Percentiles rank a stretch among this genome's conserved stretches.
Conservation (phyloP, 2,888 invertebrate genomes). For the Caenorhabditis wallacei region DNA sequence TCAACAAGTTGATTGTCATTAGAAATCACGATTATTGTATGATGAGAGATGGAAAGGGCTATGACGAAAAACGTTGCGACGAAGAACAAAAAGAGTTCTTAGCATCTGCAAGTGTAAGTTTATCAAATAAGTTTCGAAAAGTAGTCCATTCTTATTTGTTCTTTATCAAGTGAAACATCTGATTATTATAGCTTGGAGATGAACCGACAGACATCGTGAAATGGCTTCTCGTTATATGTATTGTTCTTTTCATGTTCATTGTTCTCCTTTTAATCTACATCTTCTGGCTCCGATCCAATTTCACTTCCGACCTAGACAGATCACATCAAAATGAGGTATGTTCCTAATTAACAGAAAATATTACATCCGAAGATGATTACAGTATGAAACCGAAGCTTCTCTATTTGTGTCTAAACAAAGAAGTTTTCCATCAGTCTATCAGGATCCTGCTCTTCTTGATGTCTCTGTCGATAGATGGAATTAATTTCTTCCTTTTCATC, state of each 20-base stretch:
- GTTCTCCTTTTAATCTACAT: slow-evolving; percentile 63
- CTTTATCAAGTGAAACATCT: too few relatives aligned
- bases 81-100: slow-evolving; percentile 24
- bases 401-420: slow-evolving; percentile 49
- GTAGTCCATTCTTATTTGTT: neutral
- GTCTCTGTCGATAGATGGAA: slow-evolving; percentile 67
- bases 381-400: slow-evolving; percentile 58
- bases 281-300: slow-evolving; percentile 65
- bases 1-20: slow-evolving; percentile 22
- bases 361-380: neutral
- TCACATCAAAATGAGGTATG: slow-evolving; percentile 40
- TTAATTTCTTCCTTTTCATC: slow-evolving; percentile 7
- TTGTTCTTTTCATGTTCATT: slow-evolving; percentile 51
- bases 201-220: slow-evolving; percentile 19
- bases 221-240: slow-evolving; percentile 56
- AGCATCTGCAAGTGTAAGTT: neutral
- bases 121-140: neutral
- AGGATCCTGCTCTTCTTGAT: slow-evolving; percentile 61
- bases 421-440: slow-evolving; percentile 61
- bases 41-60: slow-evolving; percentile 34
- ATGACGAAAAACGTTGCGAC: slow-evolving; percentile 15
- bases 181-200: neutral
- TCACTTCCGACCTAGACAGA: slow-evolving; percentile 38
- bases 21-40: slow-evolving; percentile 58
- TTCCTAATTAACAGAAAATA: neutral